Base-by-base conservation (phyloP, 2,797 vertebrate species). In the Gobionotothen gibberifrons region DNA sequence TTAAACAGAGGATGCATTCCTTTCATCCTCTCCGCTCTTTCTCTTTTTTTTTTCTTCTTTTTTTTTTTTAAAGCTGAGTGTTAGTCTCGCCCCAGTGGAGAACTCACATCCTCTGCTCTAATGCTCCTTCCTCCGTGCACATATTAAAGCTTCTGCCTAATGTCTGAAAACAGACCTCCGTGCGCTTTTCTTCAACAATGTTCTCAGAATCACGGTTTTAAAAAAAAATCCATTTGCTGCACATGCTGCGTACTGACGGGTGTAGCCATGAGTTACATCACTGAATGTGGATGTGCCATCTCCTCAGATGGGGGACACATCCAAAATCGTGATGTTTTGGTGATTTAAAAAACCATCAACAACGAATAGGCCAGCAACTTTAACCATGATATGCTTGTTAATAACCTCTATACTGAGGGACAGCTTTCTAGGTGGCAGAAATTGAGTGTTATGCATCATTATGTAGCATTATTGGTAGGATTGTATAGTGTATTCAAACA, bases 61-160 rank as follows among this genome's bases (percentile, higher is more conserved):
- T 60, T 69, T 43, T 58, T 64, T 75, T 62, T 36, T 49, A 59
- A 14, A 82, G 74, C 76, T 9, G 54, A 56, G 74, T 57, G 56
- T 72, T 65, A 46, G 62, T 77, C 77, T 82, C 51, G 9, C 67
- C 40, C 68, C 39, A 52, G 58, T 59, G 40, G 60, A 83, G 76
- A 72, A 36, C 54, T 67, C 21, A 44, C 63, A 66, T 84, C 72
- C 40, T 49, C 67, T 48, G 49, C 79, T 85, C 69, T 76, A 49
- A 84, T 75, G 74, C 75, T 75, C 54, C 55, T 55, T 53, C 70
- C 71, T 65, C 59, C 9, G 19, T 74, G 76, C 56, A 64, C 63
- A 69, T 68, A 76, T 81, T 81, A 79, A 78, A 78, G 68, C 80
- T 47, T 72, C 71, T 81, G 82, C 81, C 63, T 79, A 66, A 65